Evolutionary conservation across 2,797 vertebrate species (phyloP).

Genomic region (Clarias platycephalus): DNA sequence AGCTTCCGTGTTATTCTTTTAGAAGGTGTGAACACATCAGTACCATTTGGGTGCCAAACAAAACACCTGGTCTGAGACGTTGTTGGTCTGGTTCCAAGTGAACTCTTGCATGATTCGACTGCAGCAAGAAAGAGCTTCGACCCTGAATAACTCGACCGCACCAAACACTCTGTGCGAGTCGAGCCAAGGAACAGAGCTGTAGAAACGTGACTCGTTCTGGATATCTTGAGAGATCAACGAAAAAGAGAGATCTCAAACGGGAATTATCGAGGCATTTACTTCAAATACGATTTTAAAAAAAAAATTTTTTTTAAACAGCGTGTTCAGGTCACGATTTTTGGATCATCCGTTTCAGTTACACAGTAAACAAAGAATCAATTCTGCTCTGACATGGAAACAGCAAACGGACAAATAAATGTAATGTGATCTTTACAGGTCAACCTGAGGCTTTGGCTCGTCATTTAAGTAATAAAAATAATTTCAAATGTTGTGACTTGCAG

Average conservation of each 20-base stretch:
- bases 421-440: not conserved
- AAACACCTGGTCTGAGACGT: not conserved
- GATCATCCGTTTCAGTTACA: not conserved
- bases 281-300: too few relatives aligned
- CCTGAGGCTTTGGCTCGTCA: not conserved
- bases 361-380: not conserved
- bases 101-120: not conserved
- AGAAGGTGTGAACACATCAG: not conserved
- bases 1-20: not conserved
- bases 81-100: not conserved
- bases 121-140: not conserved
- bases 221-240: too few relatives aligned
- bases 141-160: not conserved
- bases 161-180: too few relatives aligned
- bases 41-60: not conserved
- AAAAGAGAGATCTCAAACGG: not conserved
- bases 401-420: not conserved
- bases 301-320: too few relatives aligned
- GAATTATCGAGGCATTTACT: not conserved
- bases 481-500: not conserved
- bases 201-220: too few relatives aligned
- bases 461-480: not conserved
- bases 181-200: not conserved
- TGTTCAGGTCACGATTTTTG: not conserved
- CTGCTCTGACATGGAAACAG: not conserved